These are phyloP conservation scores for Scaptodrosophila latifasciaeformis DNA, from an alignment of 2,888 invertebrate species.

Conservation along the genomic window DNA sequence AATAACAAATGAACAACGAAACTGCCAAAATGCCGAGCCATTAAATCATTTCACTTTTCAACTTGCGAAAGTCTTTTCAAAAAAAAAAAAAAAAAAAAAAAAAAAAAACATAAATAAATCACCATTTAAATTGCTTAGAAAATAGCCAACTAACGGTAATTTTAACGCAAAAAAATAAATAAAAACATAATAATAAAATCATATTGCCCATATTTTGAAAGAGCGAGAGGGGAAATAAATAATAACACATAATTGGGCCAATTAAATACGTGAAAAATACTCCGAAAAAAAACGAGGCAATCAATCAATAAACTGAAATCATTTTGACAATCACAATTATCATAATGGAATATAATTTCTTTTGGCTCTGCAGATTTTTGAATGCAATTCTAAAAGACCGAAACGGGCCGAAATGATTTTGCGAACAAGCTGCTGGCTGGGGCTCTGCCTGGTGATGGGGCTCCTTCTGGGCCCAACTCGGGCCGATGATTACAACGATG, in stretches of 20 bases:
- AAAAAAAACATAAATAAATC: neutral
- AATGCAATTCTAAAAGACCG: neutral
- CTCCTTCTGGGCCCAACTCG: constrained; percentile 19
- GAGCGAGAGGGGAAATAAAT: constrained; percentile 40
- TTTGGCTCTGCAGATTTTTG: constrained; percentile 33
- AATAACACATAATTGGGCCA: constrained; percentile 53
- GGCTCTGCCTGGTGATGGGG: constrained; percentile 32
- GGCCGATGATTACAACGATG: constrained; percentile 33
- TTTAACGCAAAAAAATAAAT: constrained; percentile 26
- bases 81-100: constrained; percentile 22
- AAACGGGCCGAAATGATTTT: constrained; percentile 38
- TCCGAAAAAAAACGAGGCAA: constrained; percentile 26
- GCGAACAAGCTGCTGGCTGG: constrained; percentile 38
- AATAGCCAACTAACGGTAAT: constrained; percentile 17
- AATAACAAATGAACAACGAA: constrained; percentile 29
- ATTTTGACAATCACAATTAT: constrained; percentile 27
- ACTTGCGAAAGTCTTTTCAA: constrained; percentile 56
- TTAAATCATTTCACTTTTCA: constrained; percentile 54
- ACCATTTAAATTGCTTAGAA: no score
- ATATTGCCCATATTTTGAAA: no score
- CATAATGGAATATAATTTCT: neutral
- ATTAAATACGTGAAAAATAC: constrained; percentile 33
- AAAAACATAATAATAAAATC: constrained; percentile 19
- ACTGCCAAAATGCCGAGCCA: no score
- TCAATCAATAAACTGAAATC: constrained; percentile 38